A percentile compares a stretch with the other conserved stretches of the same genome.
Conservation (phyloP, 1,140 invertebrate genomes). For the Pseudomyrmex pallidus region DNA sequence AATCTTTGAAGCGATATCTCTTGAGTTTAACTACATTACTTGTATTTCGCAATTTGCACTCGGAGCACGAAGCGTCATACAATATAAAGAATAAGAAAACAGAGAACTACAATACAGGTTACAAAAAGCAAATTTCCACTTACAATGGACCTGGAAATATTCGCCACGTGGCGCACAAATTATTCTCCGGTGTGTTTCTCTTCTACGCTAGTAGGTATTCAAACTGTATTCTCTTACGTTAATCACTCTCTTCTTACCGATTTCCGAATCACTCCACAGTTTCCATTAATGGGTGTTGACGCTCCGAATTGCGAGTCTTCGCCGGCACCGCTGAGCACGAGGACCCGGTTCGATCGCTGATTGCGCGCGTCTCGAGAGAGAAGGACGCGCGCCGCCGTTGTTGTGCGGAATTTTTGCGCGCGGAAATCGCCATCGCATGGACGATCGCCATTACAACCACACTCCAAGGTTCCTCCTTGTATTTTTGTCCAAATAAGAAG, state of each 20-base stretch:
- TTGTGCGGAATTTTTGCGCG: background rate
- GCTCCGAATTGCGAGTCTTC: background rate
- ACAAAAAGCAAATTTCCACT: too few species aligned
- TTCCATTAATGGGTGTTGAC: background rate
- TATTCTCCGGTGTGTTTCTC: background rate
- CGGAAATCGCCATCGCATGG: background rate
- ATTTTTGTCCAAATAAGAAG: too few species aligned
- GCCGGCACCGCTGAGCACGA: background rate
- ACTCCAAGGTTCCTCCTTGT: too few species aligned
- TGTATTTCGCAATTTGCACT: background rate
- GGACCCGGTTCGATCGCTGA: constrained; percentile 3
- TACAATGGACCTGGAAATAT: background rate
- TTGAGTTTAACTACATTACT: too few species aligned
- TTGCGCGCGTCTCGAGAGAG: constrained; percentile 17
- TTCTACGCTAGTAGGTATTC: background rate
- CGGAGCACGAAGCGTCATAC: background rate
- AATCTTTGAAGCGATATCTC: too few species aligned
- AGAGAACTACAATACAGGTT: background rate
- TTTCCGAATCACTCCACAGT: constrained; percentile 15
- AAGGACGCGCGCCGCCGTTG: background rate
- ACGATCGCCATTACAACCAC: background rate
- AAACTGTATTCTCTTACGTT: background rate
- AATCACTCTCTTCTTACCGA: background rate
- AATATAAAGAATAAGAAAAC: too few species aligned
- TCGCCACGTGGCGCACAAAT: constrained; percentile 24